Evolutionary conservation across 2,888 invertebrate species (phyloP).

Genomic region (Formica aserva): DNA sequence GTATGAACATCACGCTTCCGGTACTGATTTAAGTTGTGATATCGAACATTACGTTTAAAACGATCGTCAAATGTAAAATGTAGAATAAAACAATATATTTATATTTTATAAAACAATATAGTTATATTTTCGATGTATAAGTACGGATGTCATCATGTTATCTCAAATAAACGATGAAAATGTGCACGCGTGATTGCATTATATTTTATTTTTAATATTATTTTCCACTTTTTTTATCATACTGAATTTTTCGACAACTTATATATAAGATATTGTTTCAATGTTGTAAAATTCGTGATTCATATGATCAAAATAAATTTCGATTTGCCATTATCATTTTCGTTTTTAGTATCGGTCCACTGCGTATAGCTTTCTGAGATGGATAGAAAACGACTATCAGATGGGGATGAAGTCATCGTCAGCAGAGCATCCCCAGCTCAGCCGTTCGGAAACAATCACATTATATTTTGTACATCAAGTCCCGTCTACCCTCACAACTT

Average conservation of each 20-base stretch:
- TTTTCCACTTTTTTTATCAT: background rate
- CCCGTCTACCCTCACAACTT: constrained; percentile 67
- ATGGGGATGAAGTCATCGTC: constrained; percentile 83
- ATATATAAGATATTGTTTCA: background rate
- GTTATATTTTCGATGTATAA: background rate
- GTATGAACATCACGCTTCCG: background rate
- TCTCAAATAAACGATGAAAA: background rate
- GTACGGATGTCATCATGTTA: background rate
- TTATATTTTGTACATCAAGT: constrained; percentile 81
- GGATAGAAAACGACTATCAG: constrained; percentile 67
- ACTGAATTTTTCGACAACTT: background rate
- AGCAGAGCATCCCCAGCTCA: constrained; percentile 71
- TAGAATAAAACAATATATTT: background rate
- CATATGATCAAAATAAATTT: constrained; percentile 10
- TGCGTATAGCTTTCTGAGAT: constrained; percentile 56
- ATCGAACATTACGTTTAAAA: background rate
- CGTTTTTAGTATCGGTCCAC: constrained; percentile 24
- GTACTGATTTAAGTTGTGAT: background rate
- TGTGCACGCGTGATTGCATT: background rate
- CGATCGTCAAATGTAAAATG: background rate
- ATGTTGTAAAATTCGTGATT: background rate
- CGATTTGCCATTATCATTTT: constrained; percentile 25
- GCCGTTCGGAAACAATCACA: constrained; percentile 85
- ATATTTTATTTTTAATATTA: background rate
- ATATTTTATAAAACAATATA: background rate